Evolutionary conservation across 2,888 invertebrate genomes (phyloP).

Genomic region (Volucella bombylans): DNA sequence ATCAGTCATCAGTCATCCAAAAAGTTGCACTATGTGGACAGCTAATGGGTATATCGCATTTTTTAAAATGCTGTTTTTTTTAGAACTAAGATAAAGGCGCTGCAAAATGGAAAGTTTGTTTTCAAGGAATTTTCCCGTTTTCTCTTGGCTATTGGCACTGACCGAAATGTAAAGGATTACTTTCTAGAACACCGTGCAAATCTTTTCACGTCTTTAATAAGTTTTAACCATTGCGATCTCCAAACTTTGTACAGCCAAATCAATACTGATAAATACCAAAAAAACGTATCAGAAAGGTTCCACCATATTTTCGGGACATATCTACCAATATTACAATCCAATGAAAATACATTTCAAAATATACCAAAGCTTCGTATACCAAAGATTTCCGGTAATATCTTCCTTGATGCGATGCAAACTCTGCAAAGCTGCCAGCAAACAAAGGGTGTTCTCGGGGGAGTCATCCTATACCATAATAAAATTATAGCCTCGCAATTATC

Average conservation of each 20-base stretch:
- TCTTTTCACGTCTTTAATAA: constrained; percentile 89
- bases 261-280: constrained; percentile 81
- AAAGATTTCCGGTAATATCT: constrained; percentile 93
- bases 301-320: constrained; percentile 95
- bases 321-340: constrained; percentile 91
- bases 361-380: constrained; percentile 91
- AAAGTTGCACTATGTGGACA: constrained; percentile 94
- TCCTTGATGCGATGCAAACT: constrained; percentile 93
- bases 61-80: constrained; percentile 89
- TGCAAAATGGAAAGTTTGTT: constrained; percentile 95
- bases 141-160: constrained; percentile 94
- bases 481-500: constrained; percentile 91
- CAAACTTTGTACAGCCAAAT: constrained; percentile 86
- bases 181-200: constrained; percentile 90
- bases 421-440: constrained; percentile 92
- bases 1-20: constrained; percentile 87
- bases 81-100: constrained; percentile 89
- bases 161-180: constrained; percentile 92
- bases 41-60: constrained; percentile 94
- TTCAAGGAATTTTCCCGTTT: constrained; percentile 92
- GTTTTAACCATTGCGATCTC: constrained; percentile 93
- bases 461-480: constrained; percentile 93
- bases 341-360: constrained; percentile 92
- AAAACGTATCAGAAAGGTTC: constrained; percentile 88
- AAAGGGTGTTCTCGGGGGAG: constrained; percentile 91